Base-by-base conservation (phyloP, 2,888 invertebrate species). In the Volucella inanis region DNA sequence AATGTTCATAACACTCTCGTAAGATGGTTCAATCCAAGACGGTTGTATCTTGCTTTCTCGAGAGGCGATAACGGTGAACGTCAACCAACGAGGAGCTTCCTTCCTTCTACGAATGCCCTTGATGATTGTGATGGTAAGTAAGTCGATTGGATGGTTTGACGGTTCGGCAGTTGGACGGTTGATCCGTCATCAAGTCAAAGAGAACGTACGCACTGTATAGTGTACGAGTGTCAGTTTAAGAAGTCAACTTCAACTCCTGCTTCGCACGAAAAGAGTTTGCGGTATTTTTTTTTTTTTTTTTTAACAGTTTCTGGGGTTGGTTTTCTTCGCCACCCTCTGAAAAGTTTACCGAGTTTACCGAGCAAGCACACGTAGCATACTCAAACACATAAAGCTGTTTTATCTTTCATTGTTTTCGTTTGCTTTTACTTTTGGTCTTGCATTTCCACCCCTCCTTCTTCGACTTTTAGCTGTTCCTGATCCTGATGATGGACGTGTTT, bases 391-490 rank as follows among this genome's bases (percentile, higher is more conserved):
- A 67, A 67, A 76, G 71, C 55, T 67, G 72, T 64, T 85, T 76
- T 68, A 81, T 85, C 85, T 71, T 71, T 77, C 80, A 74, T 85
- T 81, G 85, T 81, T 80, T 81, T 85, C 72, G n/a, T 77, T 76
- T 68, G 74, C 43, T 61, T 62, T 61, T 39, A 50, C 41, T 15
- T 43, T 57, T 67, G 47, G 65, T 52, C 67, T 15, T 61, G 3
- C 14, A 6, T 22, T 47, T 59, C 41, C 15, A 39, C 3, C 59
- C 10, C 55, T 9, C 11, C 4, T 0, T 3, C 18, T 10, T 0
- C 31, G 31, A 31, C 31, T 31, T 31, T 31, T 31, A 6, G 31
- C 31, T 31, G 31, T 31, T 31, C 31, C 31, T 31, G 31, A 31
- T 31, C 45, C 54, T 52, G 74, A 57, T 77, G 84, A 76, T 72